These are phyloP conservation scores for Microctonus aethiopoides DNA, from an alignment of 2,888 invertebrate species.

Conservation along the genomic window DNA sequence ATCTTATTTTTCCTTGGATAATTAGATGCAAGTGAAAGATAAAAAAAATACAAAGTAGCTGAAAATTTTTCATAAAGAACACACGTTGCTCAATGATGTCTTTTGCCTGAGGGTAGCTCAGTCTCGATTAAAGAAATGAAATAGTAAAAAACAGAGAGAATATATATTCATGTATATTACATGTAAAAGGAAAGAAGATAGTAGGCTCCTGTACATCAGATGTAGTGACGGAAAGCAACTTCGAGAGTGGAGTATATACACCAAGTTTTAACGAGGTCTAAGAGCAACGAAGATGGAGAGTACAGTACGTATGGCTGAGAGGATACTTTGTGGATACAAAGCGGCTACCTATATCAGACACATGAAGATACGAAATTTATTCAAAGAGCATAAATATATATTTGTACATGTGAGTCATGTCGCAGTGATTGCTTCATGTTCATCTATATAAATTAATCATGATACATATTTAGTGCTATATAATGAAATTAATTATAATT, in stretches of 20 bases:
- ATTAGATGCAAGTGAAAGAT: neutral
- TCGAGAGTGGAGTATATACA: conserved; percentile 41
- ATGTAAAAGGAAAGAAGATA: neutral
- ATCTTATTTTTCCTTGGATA: neutral
- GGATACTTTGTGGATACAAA: conserved; percentile 44
- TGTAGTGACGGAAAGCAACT: conserved; percentile 25
- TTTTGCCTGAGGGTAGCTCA: conserved; percentile 9
- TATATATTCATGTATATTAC: neutral
- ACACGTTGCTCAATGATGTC: conserved; percentile 2
- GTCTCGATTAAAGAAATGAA: conserved; percentile 24
- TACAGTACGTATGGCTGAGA: conserved; percentile 40
- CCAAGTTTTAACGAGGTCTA: conserved; percentile 54
- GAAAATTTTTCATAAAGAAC: neutral
- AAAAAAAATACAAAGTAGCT: neutral
- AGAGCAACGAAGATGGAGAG: conserved; percentile 24
- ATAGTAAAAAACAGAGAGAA: neutral
- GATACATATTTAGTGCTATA: neutral
- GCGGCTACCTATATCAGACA: conserved; percentile 22
- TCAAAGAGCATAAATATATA: neutral
- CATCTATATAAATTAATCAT: neutral
- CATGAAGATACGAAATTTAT: neutral
- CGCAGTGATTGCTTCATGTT: neutral
- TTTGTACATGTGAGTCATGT: neutral
- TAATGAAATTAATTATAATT: conserved; percentile 3
- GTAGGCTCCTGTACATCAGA: no score